Percentiles rank a stretch among this genome's conserved stretches.
Conservation (phyloP, 2,797 vertebrate genomes). For the Sebastes iracundus region DNA sequence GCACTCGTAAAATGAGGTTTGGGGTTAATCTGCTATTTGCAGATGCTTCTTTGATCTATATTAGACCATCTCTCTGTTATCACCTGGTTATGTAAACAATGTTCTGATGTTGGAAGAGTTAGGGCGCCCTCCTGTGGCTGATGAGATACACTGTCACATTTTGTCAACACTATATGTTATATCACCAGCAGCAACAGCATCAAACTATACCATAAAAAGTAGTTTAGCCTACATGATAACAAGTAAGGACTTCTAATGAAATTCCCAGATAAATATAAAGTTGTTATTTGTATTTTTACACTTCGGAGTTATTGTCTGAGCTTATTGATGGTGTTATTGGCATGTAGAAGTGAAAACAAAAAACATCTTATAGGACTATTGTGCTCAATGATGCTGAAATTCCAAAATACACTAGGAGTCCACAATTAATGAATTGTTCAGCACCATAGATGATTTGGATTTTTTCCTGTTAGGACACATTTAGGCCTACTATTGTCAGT, state of each 20-base stretch:
- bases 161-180: not conserved
- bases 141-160: not conserved
- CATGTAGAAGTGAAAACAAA: no score
- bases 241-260: not conserved
- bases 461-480: not conserved
- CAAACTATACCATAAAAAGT: not conserved
- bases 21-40: constrained; percentile 48
- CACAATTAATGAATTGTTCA: not conserved
- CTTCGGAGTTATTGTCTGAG: accelerated
- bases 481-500: no score
- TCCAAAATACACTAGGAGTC: not conserved
- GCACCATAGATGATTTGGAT: not conserved
- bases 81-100: constrained; percentile 49
- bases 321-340: no score
- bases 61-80: constrained; percentile 11
- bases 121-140: constrained; percentile 57
- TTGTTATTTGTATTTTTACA: not conserved
- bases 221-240: not conserved
- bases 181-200: not conserved
- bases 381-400: not conserved
- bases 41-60: constrained; percentile 30
- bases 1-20: constrained; percentile 8
- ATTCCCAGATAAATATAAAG: accelerated
- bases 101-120: not conserved
- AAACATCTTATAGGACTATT: no score